phyloP scores from a whole-genome alignment of 1,140 invertebrate genomes.

The Drosophila kepulauana region DNA sequence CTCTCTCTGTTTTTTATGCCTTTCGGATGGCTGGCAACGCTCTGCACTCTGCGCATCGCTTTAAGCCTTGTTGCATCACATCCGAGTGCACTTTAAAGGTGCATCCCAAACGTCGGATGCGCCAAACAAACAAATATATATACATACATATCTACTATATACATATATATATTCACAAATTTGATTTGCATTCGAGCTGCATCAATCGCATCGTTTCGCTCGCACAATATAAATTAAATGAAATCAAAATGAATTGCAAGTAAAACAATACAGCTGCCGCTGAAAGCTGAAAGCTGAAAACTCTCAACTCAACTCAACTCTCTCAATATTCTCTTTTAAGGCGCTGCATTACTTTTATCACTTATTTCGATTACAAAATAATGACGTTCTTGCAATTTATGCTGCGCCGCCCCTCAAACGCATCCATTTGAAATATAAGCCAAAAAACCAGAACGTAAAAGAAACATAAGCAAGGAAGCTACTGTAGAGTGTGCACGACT shows the following conservation, averaged over 20 bases:
- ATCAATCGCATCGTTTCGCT: slow-evolving; percentile 7
- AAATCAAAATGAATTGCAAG: slow-evolving; percentile 3
- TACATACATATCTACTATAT: background rate
- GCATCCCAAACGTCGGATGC: slow-evolving; percentile 20
- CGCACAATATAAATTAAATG: background rate
- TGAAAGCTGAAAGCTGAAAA: background rate
- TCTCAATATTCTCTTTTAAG: background rate
- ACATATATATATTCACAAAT: slow-evolving; percentile 10
- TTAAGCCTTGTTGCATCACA: slow-evolving; percentile 28
- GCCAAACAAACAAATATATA: slow-evolving; percentile 13
- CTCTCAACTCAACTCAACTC: background rate
- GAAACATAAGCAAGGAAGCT: no score
- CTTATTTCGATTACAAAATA: no score
- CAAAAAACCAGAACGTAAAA: no score
- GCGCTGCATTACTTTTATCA: background rate
- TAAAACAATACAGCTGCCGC: background rate
- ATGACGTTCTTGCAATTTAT: no score
- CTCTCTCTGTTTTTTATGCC: slow-evolving; percentile 45
- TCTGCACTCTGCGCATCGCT: slow-evolving; percentile 7
- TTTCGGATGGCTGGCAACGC: slow-evolving; percentile 39
- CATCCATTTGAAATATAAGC: no score
- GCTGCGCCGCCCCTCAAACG: no score
- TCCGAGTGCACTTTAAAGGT: slow-evolving; percentile 41
- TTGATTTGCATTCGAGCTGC: slow-evolving; percentile 15
- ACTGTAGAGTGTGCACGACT: no score